These are phyloP conservation scores for Bubo scandiacus DNA, from an alignment of 2,113 vertebrate genomes.

Conservation along the genomic window DNA sequence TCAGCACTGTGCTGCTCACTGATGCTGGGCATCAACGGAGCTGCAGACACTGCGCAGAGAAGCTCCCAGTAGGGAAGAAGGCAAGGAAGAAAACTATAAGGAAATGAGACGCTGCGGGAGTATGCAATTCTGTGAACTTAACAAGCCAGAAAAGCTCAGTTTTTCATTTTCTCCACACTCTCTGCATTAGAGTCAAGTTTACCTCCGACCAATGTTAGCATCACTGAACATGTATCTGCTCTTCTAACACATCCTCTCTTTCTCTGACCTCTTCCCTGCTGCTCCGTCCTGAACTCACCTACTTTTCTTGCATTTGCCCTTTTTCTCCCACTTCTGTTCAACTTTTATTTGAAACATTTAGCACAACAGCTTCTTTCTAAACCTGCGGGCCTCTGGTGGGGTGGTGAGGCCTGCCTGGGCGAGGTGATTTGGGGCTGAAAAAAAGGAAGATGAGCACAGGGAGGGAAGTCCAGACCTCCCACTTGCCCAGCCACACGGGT, in stretches of 20 bases:
- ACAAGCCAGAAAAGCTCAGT: neutral
- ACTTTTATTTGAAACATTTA: neutral
- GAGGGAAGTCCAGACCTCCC: neutral
- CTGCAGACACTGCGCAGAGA: neutral
- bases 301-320: neutral
- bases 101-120: neutral
- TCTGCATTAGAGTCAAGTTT: neutral
- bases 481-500: neutral
- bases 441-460: neutral
- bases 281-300: neutral
- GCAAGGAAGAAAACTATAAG: neutral
- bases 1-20: neutral
- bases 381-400: fast-evolving
- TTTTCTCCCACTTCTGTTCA: neutral
- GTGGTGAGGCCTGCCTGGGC: neutral
- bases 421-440: neutral
- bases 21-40: neutral
- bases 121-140: neutral
- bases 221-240: neutral
- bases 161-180: neutral
- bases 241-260: neutral
- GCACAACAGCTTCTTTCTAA: neutral
- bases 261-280: neutral
- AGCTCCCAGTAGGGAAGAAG: neutral
- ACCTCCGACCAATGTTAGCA: neutral